These are phyloP conservation scores for Protodeltote pygarga DNA, from an alignment of 2,888 invertebrate genomes.

Conservation along the genomic window DNA sequence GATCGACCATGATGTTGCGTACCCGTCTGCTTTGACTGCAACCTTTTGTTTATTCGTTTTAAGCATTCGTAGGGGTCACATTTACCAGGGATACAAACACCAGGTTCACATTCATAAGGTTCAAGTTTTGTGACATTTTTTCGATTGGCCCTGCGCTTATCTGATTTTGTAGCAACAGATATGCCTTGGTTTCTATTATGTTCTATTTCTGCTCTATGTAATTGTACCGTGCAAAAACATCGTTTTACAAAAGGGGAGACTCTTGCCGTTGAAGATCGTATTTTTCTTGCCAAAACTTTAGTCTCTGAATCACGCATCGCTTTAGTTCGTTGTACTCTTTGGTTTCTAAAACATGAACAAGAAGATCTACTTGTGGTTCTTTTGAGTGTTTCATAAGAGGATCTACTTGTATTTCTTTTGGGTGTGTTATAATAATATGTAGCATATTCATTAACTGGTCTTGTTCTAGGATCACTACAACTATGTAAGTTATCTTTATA, in stretches of 20 bases:
- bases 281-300: slow-evolving; percentile 37
- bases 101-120: slow-evolving; percentile 54
- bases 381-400: slow-evolving; percentile 16
- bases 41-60: slow-evolving; percentile 35
- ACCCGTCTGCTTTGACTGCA: slow-evolving; percentile 12
- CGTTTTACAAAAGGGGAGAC: slow-evolving; percentile 50
- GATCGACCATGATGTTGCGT: slow-evolving; percentile 12
- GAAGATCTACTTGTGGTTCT: slow-evolving; percentile 18
- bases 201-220: slow-evolving; percentile 30
- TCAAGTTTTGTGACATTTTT: slow-evolving; percentile 17
- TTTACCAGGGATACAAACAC: slow-evolving; percentile 52
- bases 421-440: slow-evolving; percentile 13
- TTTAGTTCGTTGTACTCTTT: slow-evolving; percentile 25
- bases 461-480: slow-evolving; percentile 1
- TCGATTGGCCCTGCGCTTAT: slow-evolving; percentile 12
- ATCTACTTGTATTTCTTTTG: slow-evolving; percentile 13
- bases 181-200: slow-evolving; percentile 4
- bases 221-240: slow-evolving; percentile 60
- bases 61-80: slow-evolving; percentile 53
- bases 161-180: slow-evolving; percentile 14
- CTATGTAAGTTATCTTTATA: slow-evolving; percentile 43
- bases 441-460: slow-evolving; percentile 3
- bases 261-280: slow-evolving; percentile 37
- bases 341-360: slow-evolving; percentile 11
- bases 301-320: slow-evolving; percentile 36